A percentile compares a stretch with the other conserved stretches of the same genome.
Evolutionary conservation across 2,888 invertebrate genomes (phyloP).

Genomic region (Hetaerina titia): DNA sequence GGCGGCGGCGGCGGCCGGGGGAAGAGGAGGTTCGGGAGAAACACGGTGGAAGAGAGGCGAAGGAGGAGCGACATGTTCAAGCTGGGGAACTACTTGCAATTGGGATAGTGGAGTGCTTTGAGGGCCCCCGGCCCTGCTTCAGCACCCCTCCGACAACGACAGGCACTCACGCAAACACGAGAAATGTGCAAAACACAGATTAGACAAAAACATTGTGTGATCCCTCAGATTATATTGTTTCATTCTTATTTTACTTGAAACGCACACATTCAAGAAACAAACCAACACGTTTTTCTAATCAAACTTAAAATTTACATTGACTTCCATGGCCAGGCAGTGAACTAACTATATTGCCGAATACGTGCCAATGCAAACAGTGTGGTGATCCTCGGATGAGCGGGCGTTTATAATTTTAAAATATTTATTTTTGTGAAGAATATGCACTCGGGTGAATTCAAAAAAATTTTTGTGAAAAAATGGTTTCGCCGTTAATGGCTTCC

Average conservation of each 20-base stretch:
- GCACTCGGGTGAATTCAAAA: not conserved
- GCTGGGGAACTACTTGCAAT: not conserved
- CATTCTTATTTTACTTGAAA: not conserved
- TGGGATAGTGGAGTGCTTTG: not conserved
- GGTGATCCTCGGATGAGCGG: not conserved
- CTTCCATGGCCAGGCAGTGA: constrained; percentile 31
- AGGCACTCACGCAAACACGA: not conserved
- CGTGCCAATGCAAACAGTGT: constrained; percentile 16
- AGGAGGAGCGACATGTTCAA: not conserved
- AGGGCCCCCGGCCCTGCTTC: not conserved
- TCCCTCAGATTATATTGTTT: not conserved
- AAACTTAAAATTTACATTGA: not conserved
- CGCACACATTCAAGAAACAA: not conserved
- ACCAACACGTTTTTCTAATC: not conserved
- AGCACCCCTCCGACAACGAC: not conserved
- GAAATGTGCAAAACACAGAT: constrained; percentile 9
- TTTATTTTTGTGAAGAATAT: not conserved
- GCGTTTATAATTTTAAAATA: not conserved
- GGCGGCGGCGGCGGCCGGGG: not conserved
- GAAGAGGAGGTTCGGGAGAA: constrained; percentile 14
- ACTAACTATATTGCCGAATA: constrained; percentile 12
- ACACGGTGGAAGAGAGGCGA: not conserved
- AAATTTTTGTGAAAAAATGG: not conserved
- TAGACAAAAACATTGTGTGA: not conserved
- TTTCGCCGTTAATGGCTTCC: no score